Percentiles rank a stretch among this genome's conserved stretches.
These are phyloP conservation scores for Hystrix brachyura DNA, from an alignment of 2,113 vertebrate species.

Conservation along the genomic window DNA sequence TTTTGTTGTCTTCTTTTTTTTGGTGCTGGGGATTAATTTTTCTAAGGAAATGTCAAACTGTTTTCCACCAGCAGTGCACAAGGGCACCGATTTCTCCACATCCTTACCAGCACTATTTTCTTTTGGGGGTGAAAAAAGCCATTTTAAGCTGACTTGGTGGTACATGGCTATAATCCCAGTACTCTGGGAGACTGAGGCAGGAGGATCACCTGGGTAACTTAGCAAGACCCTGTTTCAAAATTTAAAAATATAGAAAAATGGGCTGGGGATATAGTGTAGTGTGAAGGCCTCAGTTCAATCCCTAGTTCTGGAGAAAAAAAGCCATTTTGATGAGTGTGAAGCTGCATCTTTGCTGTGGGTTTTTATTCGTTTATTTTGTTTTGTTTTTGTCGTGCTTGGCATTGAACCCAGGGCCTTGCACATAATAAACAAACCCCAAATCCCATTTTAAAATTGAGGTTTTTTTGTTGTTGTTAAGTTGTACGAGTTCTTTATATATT, in stretches of 20 bases:
- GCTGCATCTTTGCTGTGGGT: neutral
- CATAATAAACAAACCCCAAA: neutral
- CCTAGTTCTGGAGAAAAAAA: neutral
- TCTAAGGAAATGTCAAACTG: neutral
- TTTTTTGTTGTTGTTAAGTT: neutral
- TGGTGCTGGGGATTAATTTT: neutral
- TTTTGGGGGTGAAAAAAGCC: neutral
- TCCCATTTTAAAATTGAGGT: neutral
- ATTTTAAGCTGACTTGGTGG: neutral
- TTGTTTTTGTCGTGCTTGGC: neutral
- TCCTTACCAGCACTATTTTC: neutral
- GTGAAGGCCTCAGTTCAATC: neutral
- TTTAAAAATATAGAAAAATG: neutral
- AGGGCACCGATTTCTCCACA: neutral
- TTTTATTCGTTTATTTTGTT: neutral
- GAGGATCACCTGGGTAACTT: neutral
- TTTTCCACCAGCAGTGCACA: neutral
- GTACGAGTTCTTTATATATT: neutral
- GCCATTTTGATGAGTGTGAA: neutral
- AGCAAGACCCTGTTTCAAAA: neutral
- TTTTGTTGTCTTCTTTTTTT: no score
- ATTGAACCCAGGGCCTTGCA: neutral
- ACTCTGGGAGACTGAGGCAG: neutral
- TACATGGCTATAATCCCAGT: neutral
- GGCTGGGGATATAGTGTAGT: neutral